Base-by-base conservation (phyloP, 2,113 vertebrate genomes). In the Ictalurus furcatus region DNA sequence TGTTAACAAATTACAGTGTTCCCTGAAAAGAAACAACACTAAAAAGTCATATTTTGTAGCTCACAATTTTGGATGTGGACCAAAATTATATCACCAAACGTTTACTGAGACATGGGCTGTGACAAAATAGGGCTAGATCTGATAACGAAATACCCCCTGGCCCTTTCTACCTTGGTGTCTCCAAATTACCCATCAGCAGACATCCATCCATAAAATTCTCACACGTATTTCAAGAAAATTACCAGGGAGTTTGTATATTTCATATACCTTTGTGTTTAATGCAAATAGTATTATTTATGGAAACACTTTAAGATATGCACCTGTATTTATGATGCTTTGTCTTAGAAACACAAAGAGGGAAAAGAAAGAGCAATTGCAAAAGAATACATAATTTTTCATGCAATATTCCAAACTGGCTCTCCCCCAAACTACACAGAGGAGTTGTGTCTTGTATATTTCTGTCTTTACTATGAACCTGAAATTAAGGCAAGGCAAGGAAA, bases 41-140 rank as follows among this genome's bases (percentile, higher is more conserved):
- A 78, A 52, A 79, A 86, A 54, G 58, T 79, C 84, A 25, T 6
- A 17, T 83, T 67, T 54, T n/a, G 30, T 59, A 67, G 34, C 16
- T 87, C 48, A 40, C 30, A 17, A n/a, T 81, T 28, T n/a, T 81
- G 61, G 40, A 89, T 52, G 17, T 11, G 71, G 58, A 78, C 28
- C 71, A 79, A 37, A 86, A 71, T 61, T 54, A 73, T 61, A 69
- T 88, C 67, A 85, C 52, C 52, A 30, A 58, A 65, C 67, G 37
- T 82, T 83, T 88, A 59, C 54, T 12, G 79, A n/a, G 52, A 37
- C 87, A 83, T 3, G 6, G 11, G 30, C 65, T 28, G 16, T 82
- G 71, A 84, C 52, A 85, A 86, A 88, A 90, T 90, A 85, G 40
- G 67, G 44, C 23, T 71, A 59, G 67, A 44, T 88, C 88, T 74